Evolutionary conservation across 2,113 vertebrate genomes (phyloP).

Genomic region (Sander lucioperca): DNA sequence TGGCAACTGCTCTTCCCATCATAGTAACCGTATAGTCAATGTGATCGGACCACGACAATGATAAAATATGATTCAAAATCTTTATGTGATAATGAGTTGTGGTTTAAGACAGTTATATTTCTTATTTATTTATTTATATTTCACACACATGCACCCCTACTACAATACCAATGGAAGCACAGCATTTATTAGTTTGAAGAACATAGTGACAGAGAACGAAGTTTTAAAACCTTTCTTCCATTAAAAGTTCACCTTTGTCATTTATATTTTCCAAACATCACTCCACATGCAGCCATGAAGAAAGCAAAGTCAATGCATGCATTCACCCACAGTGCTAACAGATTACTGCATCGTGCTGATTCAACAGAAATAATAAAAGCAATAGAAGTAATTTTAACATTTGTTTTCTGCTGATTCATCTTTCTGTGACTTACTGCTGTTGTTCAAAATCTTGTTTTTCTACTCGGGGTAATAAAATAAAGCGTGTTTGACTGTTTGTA

Average conservation of each 20-base stretch:
- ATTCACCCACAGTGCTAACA: neutral
- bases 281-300: neutral
- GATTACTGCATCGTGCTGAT: too few relatives aligned
- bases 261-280: neutral
- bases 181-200: neutral
- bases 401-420: neutral
- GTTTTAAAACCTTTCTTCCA: neutral
- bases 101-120: too few relatives aligned
- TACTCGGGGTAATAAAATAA: neutral
- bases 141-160: neutral
- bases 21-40: too few relatives aligned
- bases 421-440: neutral
- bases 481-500: too few relatives aligned
- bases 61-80: too few relatives aligned
- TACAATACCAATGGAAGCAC: neutral
- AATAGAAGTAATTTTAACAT: neutral
- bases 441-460: neutral
- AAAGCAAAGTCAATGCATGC: neutral
- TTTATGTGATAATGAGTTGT: too few relatives aligned
- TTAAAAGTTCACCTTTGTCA: neutral
- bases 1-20: too few relatives aligned
- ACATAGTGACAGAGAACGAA: neutral
- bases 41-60: too few relatives aligned
- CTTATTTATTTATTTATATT: neutral
- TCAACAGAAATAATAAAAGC: neutral